These are phyloP conservation scores for Gastracanthus pulcherrimus DNA, from an alignment of 2,888 invertebrate species.

Conservation along the genomic window DNA sequence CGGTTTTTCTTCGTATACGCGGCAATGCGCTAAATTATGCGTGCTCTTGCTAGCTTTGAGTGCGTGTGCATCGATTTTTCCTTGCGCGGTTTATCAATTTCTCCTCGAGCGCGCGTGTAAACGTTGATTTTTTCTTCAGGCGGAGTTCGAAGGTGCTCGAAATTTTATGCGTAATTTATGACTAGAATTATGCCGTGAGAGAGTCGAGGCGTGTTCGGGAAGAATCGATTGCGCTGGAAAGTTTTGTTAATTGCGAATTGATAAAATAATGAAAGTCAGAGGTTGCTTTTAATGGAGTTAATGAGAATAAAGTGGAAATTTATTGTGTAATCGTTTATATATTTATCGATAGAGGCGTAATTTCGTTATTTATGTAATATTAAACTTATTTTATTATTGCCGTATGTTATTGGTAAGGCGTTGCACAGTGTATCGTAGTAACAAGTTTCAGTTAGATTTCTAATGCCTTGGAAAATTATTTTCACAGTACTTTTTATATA, in stretches of 20 bases:
- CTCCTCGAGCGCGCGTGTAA: background rate
- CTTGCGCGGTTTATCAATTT: slow-evolving; percentile 4
- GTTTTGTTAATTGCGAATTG: slow-evolving; percentile 30
- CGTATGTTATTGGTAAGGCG: background rate
- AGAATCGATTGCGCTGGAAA: slow-evolving; percentile 1
- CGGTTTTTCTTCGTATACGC: background rate
- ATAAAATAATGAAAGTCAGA: slow-evolving; percentile 16
- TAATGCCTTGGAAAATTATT: slow-evolving; percentile 29
- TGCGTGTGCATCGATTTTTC: background rate
- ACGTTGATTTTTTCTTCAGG: background rate
- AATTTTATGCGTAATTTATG: slow-evolving; percentile 17
- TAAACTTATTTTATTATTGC: slow-evolving; percentile 6
- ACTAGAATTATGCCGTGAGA: background rate
- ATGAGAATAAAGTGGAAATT: slow-evolving; percentile 1
- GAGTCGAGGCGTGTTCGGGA: background rate
- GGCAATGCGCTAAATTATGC: background rate
- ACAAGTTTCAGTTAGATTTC: slow-evolving; percentile 11
- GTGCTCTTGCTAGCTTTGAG: slow-evolving; percentile 7
- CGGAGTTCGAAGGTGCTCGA: background rate
- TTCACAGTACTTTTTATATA: background rate
- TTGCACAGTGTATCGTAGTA: background rate
- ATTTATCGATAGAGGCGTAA: background rate
- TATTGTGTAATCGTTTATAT: background rate
- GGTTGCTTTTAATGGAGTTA: background rate
- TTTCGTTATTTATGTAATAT: slow-evolving; percentile 29